phyloP scores from a whole-genome alignment of 2,888 invertebrate species.

The Cryptops parisi region DNA sequence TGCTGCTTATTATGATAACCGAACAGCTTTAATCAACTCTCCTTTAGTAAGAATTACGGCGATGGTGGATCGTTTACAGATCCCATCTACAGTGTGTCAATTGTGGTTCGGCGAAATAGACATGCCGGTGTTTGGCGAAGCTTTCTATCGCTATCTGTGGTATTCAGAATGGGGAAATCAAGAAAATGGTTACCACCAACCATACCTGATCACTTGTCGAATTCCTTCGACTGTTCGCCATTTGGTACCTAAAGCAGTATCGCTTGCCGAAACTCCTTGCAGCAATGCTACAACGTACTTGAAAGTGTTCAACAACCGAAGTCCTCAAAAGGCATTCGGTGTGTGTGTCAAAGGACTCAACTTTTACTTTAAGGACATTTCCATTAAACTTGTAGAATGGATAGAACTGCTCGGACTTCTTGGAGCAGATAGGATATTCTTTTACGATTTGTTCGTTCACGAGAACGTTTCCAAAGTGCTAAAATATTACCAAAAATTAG shows the following conservation, averaged over 20 bases:
- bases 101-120: conserved; percentile 22
- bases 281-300: conserved; percentile 73
- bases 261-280: conserved; percentile 68
- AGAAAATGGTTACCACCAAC: conserved; percentile 23
- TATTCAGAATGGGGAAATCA: conserved; percentile 24
- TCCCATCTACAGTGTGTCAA: conserved; percentile 21
- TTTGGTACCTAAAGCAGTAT: conserved; percentile 60
- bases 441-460: conserved; percentile 69
- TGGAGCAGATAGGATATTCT: conserved; percentile 80
- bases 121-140: conserved; percentile 18
- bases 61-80: conserved; percentile 23
- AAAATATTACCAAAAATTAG: conserved; percentile 2
- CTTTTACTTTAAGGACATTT: conserved; percentile 79
- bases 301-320: conserved; percentile 27
- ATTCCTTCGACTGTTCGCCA: conserved; percentile 18
- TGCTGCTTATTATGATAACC: conserved; percentile 24
- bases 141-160: conserved; percentile 24
- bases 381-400: conserved; percentile 83
- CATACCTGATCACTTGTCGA: conserved; percentile 23
- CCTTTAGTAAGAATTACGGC: conserved; percentile 22
- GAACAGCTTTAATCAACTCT: conserved; percentile 18
- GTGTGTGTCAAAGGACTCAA: conserved; percentile 89
- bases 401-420: conserved; percentile 70
- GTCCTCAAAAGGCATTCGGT: conserved; percentile 42
- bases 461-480: conserved; percentile 68